Evolutionary conservation across 1,140 invertebrate species (phyloP).

Genomic region (Drosophila ercepeae): DNA sequence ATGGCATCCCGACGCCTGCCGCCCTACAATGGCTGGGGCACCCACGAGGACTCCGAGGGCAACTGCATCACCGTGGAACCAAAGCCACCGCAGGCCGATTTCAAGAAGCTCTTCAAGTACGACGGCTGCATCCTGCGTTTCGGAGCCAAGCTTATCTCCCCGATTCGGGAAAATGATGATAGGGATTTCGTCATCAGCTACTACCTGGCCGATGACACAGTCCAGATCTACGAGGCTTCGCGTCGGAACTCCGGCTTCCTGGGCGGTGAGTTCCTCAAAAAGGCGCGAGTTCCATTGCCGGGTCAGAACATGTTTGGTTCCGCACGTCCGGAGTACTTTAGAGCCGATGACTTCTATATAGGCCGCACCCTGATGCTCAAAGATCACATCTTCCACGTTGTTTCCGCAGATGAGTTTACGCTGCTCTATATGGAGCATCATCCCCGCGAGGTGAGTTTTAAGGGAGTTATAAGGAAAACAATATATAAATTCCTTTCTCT

Average conservation of each 20-base stretch:
- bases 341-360: slow-evolving; percentile 91
- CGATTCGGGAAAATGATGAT: slow-evolving; percentile 87
- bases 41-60: slow-evolving; percentile 93
- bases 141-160: slow-evolving; percentile 89
- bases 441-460: slow-evolving; percentile 86
- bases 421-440: slow-evolving; percentile 94
- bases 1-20: slow-evolving; percentile 86
- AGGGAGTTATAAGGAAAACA: no score
- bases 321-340: slow-evolving; percentile 89
- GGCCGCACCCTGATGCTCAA: slow-evolving; percentile 90
- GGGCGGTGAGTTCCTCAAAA: slow-evolving; percentile 89
- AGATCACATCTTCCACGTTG: slow-evolving; percentile 90
- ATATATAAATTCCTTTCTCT: background rate
- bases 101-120: slow-evolving; percentile 91
- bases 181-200: slow-evolving; percentile 93
- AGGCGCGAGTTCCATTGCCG: slow-evolving; percentile 89
- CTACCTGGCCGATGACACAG: slow-evolving; percentile 92
- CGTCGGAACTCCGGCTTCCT: slow-evolving; percentile 89
- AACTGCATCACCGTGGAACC: slow-evolving; percentile 92
- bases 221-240: slow-evolving; percentile 91
- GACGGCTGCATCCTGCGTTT: slow-evolving; percentile 92
- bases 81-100: slow-evolving; percentile 90
- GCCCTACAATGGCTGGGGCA: slow-evolving; percentile 95
- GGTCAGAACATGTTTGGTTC: slow-evolving; percentile 88
- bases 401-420: slow-evolving; percentile 93